A percentile compares a stretch with the other conserved stretches of the same genome.
Evolutionary conservation across 2,888 invertebrate genomes (phyloP).

Genomic region (Therioaphis trifolii): DNA sequence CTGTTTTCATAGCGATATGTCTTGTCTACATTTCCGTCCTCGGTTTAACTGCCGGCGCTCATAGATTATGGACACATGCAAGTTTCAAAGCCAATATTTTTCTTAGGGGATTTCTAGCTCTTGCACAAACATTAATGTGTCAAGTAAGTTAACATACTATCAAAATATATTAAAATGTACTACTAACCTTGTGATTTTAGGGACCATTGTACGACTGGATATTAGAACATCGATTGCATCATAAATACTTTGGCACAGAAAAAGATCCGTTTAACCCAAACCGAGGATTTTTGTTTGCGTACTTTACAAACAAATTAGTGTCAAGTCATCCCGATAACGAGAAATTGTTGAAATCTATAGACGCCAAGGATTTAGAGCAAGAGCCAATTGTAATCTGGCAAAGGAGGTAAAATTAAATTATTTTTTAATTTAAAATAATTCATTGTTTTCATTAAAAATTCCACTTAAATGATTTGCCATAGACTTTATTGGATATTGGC

Average conservation of each 20-base stretch:
- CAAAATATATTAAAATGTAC: neutral
- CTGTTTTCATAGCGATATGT: conserved; percentile 74
- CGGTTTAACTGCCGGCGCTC: conserved; percentile 91
- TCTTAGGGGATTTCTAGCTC: conserved; percentile 80
- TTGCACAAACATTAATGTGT: conserved; percentile 87
- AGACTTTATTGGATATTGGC: conserved; percentile 69
- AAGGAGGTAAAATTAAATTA: conserved; percentile 73
- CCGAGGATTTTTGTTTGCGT: conserved; percentile 84
- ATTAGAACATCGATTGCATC: conserved; percentile 83
- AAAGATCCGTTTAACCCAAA: conserved; percentile 84
- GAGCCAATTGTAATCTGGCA: conserved; percentile 87
- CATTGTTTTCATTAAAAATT: conserved; percentile 23
- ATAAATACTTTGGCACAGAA: conserved; percentile 82
- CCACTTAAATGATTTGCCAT: neutral
- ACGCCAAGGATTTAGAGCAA: conserved; percentile 82
- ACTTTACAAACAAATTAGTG: conserved; percentile 78
- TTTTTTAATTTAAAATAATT: neutral
- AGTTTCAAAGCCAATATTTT: conserved; percentile 82
- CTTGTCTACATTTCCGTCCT: conserved; percentile 76
- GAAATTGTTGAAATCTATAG: conserved; percentile 75
- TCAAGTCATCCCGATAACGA: conserved; percentile 77
- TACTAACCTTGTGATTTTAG: conserved; percentile 70
- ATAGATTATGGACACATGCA: conserved; percentile 91
- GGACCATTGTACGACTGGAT: conserved; percentile 89
- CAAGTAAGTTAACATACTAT: conserved; percentile 78